Percentiles rank a stretch among this genome's conserved stretches.
These are phyloP conservation scores for Marcusenius ussheri DNA, from an alignment of 2,113 vertebrate species.

Conservation along the genomic window DNA sequence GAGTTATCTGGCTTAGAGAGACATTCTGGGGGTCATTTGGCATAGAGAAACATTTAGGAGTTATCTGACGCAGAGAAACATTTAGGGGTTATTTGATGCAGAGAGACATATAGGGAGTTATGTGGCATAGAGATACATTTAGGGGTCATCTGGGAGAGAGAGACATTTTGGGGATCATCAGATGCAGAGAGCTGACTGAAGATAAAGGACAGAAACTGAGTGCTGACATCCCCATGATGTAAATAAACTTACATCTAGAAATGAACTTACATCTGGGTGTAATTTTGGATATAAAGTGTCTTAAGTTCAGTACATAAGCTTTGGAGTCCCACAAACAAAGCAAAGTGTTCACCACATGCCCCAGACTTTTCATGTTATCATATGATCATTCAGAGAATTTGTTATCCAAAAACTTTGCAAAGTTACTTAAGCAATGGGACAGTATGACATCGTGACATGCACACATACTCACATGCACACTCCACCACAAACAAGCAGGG, in stretches of 20 bases:
- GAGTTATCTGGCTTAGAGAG: no score
- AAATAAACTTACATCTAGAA: no score
- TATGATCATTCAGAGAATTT: neutral
- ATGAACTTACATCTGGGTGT: neutral
- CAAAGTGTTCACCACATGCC: neutral
- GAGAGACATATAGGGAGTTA: no score
- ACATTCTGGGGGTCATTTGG: neutral
- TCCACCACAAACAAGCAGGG: constrained; percentile 20
- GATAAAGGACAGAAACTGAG: neutral
- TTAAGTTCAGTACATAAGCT: neutral
- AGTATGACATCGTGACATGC: neutral
- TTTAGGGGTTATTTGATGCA: no score
- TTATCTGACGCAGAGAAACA: no score
- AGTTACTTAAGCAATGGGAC: neutral
- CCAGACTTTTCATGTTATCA: neutral
- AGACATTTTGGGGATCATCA: neutral
- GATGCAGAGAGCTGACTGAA: neutral
- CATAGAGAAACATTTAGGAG: neutral
- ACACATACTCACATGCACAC: constrained; percentile 3
- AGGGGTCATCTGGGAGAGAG: neutral
- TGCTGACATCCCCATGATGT: neutral
- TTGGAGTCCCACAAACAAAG: neutral
- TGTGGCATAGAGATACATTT: neutral
- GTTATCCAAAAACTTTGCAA: neutral
- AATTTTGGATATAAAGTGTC: neutral